Evolutionary conservation across 2,888 invertebrate genomes (phyloP), one percentile per base, ranked within the genome.

Genomic region (Temnothorax rugatulus): DNA sequence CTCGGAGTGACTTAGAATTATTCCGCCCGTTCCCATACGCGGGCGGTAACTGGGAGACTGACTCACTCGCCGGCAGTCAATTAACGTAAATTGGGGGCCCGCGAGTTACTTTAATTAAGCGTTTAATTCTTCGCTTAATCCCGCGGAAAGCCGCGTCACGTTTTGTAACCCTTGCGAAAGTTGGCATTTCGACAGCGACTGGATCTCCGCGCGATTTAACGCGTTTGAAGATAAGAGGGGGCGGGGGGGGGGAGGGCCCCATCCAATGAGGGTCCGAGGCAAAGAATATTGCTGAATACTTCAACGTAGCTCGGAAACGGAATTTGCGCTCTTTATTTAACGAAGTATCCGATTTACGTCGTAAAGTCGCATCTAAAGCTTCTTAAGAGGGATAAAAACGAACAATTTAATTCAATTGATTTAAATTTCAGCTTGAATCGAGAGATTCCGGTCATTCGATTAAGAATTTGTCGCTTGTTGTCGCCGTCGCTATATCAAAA

Each of bases 41-140:
- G 5, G 5, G 74, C 50, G 73, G 34, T 41, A 29, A 15, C 38
- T 29, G 44, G 38, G 41, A 38, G 61, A 73, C 59, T 63, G 79
- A 84, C 82, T 89, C 82, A 52, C 59, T 76, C 52, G 47, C 38
- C 66, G 47, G 29, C 29, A 50, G 73, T 84, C 85, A 84, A 74
- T 89, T 79, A 68, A 64, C 61, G 63, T 69, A 81, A 84, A 87
- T 77, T 77, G 44, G 66, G 64, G 77, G 47, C 47, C 54, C 57
- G 63, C 66, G 8, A 47, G 76, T 41, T 74, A 76, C 54, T 68
- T 82, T 82, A 68, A 84, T 38, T 81, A 81, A 81, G 73, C 75
- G 71, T 54, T 81, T 83, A 64, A 82, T 82, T 84, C 77, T 66
- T 71, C 84, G 71, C 57, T 66, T 83, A 83, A 86, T 85, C 85